Conservation (phyloP, 2,797 vertebrate species). For the Sebastes nivosus region DNA sequence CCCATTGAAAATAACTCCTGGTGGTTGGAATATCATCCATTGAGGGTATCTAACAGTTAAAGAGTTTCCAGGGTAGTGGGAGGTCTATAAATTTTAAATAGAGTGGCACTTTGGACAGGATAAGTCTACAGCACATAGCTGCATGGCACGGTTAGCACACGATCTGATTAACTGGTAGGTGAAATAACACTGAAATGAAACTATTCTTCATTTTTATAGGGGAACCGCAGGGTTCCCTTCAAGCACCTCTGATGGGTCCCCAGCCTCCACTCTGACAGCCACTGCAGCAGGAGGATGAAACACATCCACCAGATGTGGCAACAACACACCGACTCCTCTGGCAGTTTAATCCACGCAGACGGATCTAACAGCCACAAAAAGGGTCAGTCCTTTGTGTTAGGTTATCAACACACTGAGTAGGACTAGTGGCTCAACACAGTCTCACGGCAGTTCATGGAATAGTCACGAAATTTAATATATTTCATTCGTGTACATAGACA, state of each 20-base stretch:
- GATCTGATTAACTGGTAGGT: slow-evolving; percentile 36
- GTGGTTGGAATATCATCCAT: slow-evolving; percentile 1
- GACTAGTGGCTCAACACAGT: neutral
- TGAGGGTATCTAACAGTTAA: slow-evolving; percentile 5
- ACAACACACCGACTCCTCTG: neutral
- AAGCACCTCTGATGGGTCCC: slow-evolving; percentile 53
- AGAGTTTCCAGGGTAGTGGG: slow-evolving; percentile 5
- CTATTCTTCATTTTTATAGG: slow-evolving; percentile 62
- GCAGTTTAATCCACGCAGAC: slow-evolving; percentile 10
- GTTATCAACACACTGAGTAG: slow-evolving; percentile 46
- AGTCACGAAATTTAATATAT: no score
- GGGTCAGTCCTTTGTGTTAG: slow-evolving; percentile 35
- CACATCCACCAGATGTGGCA: slow-evolving; percentile 62
- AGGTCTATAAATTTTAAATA: slow-evolving; percentile 20
- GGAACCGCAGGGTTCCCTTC: slow-evolving; percentile 28
- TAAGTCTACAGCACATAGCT: neutral
- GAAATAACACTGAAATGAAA: slow-evolving; percentile 60
- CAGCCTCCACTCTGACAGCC: slow-evolving; percentile 39
- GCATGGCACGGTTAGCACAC: slow-evolving; percentile 8
- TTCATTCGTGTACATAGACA: no score
- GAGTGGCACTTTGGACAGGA: slow-evolving; percentile 3
- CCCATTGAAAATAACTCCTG: slow-evolving; percentile 8
- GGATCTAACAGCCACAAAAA: slow-evolving; percentile 7
- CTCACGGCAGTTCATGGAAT: no score
- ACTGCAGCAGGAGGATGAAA: slow-evolving; percentile 39